phyloP scores from a whole-genome alignment of 2,113 vertebrate genomes.

The Morone chrysops region DNA sequence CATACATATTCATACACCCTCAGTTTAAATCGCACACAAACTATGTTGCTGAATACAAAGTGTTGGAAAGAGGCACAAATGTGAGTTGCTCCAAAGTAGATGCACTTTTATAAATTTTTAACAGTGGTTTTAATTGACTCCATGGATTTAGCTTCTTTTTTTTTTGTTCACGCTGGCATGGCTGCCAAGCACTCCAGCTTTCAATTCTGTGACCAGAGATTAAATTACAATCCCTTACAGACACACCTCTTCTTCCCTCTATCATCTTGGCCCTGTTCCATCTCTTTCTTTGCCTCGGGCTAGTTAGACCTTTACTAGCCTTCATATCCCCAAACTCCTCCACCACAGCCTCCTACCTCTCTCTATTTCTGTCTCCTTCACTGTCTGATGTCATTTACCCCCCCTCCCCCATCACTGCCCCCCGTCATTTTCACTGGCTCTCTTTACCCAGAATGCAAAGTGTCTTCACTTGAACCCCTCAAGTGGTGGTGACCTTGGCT shows the following conservation, averaged over 20 bases:
- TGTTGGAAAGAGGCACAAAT: background rate
- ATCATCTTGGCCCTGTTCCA: conserved; percentile 56
- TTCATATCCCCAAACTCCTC: conserved; percentile 53
- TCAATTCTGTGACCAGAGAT: conserved; percentile 68
- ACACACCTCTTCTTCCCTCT: conserved; percentile 46
- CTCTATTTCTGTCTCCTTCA: conserved; percentile 43
- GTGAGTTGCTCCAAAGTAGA: background rate
- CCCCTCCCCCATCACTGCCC: background rate
- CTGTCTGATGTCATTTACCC: background rate
- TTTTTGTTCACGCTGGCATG: conserved; percentile 2
- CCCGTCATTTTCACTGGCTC: conserved; percentile 33
- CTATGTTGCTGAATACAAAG: conserved; percentile 15
- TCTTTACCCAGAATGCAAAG: conserved; percentile 65
- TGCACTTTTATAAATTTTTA: conserved; percentile 33
- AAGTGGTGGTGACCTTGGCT: conserved; percentile 69
- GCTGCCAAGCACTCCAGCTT: conserved; percentile 51
- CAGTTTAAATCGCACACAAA: conserved; percentile 5
- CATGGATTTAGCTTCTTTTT: conserved; percentile 22
- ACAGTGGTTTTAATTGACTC: conserved; percentile 32
- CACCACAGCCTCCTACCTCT: conserved; percentile 38
- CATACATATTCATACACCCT: conserved; percentile 50
- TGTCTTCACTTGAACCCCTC: conserved; percentile 39
- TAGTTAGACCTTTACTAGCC: conserved; percentile 27
- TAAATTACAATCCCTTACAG: conserved; percentile 66
- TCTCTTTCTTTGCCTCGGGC: conserved; percentile 44